A percentile compares a stretch with the other conserved stretches of the same genome.
Evolutionary conservation across 2,797 vertebrate genomes (phyloP).

Genomic region (Gephyroberyx darwinii): DNA sequence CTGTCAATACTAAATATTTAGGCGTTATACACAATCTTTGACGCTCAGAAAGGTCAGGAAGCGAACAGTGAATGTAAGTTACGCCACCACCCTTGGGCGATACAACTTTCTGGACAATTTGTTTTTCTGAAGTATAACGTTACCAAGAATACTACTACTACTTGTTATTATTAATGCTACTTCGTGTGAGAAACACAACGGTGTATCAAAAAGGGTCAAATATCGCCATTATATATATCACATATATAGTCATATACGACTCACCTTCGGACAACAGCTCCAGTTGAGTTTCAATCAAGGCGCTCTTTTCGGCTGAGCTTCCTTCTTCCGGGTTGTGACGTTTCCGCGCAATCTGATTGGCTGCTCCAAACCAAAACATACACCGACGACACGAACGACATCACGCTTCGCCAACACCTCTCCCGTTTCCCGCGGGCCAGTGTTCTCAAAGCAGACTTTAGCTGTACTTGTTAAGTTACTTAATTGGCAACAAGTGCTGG

Average conservation of each 20-base stretch:
- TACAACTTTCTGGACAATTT: too few relatives aligned
- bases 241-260: background rate
- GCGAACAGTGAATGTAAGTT: too few relatives aligned
- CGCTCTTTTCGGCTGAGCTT: conserved; percentile 71
- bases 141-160: too few relatives aligned
- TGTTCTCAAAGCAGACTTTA: background rate
- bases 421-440: background rate
- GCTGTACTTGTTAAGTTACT: conserved; percentile 2
- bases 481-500: conserved; percentile 35
- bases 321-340: conserved; percentile 67
- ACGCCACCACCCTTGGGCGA: too few relatives aligned
- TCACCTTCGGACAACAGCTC: conserved; percentile 57
- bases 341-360: conserved; percentile 64
- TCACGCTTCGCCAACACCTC: background rate
- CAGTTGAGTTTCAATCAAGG: conserved; percentile 64
- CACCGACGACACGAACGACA: background rate
- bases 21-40: too few relatives aligned
- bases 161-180: background rate
- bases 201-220: background rate
- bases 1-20: too few relatives aligned
- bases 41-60: too few relatives aligned
- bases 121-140: too few relatives aligned
- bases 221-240: too few relatives aligned
- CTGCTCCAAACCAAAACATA: conserved; percentile 7
- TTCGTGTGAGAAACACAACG: background rate